Conservation (phyloP, 92 coral and sea anemone genomes). For the Ricordea florida region DNA sequence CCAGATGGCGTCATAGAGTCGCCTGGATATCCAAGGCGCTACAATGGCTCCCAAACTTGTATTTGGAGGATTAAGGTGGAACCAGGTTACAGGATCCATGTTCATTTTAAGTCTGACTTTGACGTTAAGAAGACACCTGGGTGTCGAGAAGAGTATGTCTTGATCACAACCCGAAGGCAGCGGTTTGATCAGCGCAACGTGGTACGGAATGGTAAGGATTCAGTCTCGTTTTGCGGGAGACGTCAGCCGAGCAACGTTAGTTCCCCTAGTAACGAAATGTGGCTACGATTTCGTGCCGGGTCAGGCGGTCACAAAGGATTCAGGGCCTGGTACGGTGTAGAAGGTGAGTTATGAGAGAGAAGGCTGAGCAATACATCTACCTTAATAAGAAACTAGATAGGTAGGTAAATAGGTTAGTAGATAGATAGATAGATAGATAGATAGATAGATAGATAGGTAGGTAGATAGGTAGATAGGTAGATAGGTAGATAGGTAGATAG, state of each 20-base stretch:
- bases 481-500: no score
- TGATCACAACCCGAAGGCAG: slow-evolving; percentile 78
- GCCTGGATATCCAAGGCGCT: slow-evolving; percentile 78
- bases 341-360: slow-evolving; percentile 76
- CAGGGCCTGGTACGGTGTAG: slow-evolving; percentile 61
- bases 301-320: slow-evolving; percentile 74
- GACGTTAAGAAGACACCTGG: slow-evolving; percentile 57
- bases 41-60: slow-evolving; percentile 69
- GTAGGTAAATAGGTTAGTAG: no score
- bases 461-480: no score
- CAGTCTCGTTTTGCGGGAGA: slow-evolving; percentile 75
- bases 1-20: slow-evolving; percentile 69
- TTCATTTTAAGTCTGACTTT: slow-evolving; percentile 72
- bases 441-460: no score
- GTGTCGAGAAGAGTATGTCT: slow-evolving; percentile 71
- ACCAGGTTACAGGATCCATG: slow-evolving; percentile 65
- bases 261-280: slow-evolving; percentile 67
- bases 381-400: background rate
- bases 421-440: no score
- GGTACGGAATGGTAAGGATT: slow-evolving; percentile 44
- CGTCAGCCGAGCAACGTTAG: slow-evolving; percentile 76
- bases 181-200: slow-evolving; percentile 43
- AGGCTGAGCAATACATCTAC: no score
- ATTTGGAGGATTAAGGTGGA: slow-evolving; percentile 80
- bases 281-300: slow-evolving; percentile 81